Conservation (phyloP, 2,113 vertebrate genomes). For the Phoxinus phoxinus region DNA sequence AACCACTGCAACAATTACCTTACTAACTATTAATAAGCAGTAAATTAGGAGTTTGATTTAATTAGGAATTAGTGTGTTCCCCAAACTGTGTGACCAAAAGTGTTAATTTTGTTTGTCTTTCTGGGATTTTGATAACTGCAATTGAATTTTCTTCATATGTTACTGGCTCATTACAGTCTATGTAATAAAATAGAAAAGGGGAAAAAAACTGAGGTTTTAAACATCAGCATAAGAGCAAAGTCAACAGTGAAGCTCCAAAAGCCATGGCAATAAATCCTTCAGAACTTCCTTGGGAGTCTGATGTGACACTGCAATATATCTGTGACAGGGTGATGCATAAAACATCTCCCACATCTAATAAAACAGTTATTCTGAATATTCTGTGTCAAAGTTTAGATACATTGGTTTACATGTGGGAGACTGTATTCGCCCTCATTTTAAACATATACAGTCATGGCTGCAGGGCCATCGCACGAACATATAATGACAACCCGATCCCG, state of each 20-base stretch:
- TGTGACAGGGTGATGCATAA: not conserved
- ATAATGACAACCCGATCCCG: too few species aligned
- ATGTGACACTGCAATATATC: conserved; percentile 9
- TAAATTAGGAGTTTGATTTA: too few species aligned
- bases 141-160: not conserved
- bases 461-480: too few species aligned
- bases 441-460: not conserved
- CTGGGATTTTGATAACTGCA: too few species aligned
- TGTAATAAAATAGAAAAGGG: not conserved
- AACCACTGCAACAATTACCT: too few species aligned
- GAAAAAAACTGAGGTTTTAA: not conserved
- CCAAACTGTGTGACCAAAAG: too few species aligned
- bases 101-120: too few species aligned
- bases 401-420: not conserved
- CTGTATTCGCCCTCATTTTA: not conserved
- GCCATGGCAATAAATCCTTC: conserved; percentile 9
- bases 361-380: conserved; percentile 1
- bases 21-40: too few species aligned
- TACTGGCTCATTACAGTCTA: not conserved
- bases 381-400: conserved; percentile 7
- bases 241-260: not conserved
- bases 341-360: conserved; percentile 6
- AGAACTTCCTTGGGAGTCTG: not conserved
- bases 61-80: too few species aligned
- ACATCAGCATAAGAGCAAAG: not conserved